Evolutionary conservation across 2,113 vertebrate genomes (phyloP), one percentile per base, ranked within the genome.

Genomic region (Leptocoma aspasia): DNA sequence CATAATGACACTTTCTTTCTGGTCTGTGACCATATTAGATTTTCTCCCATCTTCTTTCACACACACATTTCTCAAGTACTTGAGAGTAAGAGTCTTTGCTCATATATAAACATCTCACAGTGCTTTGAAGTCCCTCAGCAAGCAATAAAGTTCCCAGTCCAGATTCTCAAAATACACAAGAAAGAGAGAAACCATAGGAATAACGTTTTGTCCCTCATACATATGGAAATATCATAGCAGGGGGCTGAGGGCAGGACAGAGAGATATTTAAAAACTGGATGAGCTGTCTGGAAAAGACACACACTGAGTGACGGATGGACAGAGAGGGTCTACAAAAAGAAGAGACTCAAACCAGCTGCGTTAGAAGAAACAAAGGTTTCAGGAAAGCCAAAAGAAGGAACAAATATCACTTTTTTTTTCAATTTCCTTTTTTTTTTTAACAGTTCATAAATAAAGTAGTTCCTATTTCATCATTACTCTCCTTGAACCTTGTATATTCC

Each of bases 391-490:
- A 41, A 57, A 57, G 19, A 77, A 81, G 73, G 2, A 81, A 53
- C 1, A 68, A 54, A 71, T 28, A 39, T 14, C 0, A 13, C 3
- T 15, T 2, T 13, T 44, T 44, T 18, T 10, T n/a, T n/a, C n/a
- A n/a, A n/a, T n/a, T 20, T 20, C 19, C 17, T 31, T 31, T 28
- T 24, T 37, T 21, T 30, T 15, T n/a, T 53, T 7, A 41, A 28
- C 39, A 10, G 22, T 50, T 45, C 1, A 4, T 28, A 50, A 75
- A 59, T 26, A 33, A 91, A 50, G 2, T 30, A 15, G 6, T 33
- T 37, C 15, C 1, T 76, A 20, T 59, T 79, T 71, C 8, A 80
- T 13, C 8, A 44, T n/a, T 82, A 7, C 7, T 68, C 14, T 82
- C 23, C 27, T 72, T 86, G 16, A 39, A 49, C 17, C 9, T 72